Evolutionary conservation across 2,113 vertebrate genomes (phyloP), one percentile per base, ranked within the genome.

Genomic region (Macquaria australasica): DNA sequence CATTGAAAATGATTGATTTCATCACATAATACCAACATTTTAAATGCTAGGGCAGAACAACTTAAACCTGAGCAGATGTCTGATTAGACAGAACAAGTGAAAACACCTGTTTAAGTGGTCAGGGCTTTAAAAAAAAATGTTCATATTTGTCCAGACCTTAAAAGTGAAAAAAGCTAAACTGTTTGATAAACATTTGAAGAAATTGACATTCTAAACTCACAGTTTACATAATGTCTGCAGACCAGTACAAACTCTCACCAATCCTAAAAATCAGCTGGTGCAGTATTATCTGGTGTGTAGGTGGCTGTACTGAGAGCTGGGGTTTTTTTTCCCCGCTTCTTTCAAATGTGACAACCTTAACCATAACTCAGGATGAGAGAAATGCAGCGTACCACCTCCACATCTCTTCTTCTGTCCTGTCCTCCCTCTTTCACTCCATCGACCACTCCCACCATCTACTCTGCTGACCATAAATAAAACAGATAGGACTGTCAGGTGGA

Each of bases 281-380:
- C 34, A 55, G 3, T 28, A 18, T 66, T 37, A 60, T 58, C 31
- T 4, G 28, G 15, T 25, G 53, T 73, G 71, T 78, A 63, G 62
- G 63, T n/a, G 72, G 77, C 53, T 77, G 37, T 15, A 48, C 74
- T 11, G 15, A 51, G 53, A 63, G 53, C 48, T 59, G 60, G n/a
- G n/a, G n/a, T 53, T 75, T 72, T 83, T 18, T 73, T 39, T 34
- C n/a, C n/a, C n/a, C n/a, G n/a, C n/a, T n/a, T n/a, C n/a, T 18
- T 73, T 39, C 4, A 34, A 69, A 85, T 76, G 75, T 31, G 60
- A 77, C 63, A 72, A 41, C 73, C 67, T 73, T 77, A 48, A 63
- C 79, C 71, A 79, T 88, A 73, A 77, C 55, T 87, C 21, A 77
- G n/a, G 9, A 28, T 79, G 82, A 76, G 7, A 73, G 6, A 41